Evolutionary conservation across 2,888 invertebrate species (phyloP), one percentile per base, ranked within the genome.

Genomic region (Epicampocera succincta): DNA sequence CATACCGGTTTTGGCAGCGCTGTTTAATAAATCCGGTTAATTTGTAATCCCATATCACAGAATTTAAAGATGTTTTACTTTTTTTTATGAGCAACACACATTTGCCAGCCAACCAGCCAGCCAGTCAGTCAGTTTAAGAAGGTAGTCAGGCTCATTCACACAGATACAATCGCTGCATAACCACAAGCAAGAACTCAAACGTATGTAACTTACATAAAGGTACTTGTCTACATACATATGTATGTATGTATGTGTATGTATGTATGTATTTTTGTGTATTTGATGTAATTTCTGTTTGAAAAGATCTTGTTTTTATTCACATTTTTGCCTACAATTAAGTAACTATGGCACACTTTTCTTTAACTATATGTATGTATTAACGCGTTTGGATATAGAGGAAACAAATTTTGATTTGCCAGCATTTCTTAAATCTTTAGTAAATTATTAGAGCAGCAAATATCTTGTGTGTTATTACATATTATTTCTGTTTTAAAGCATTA

Each of bases 1-100:
- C 76, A 76, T 76, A 76, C 69, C 76, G 69, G 69, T 76, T 76
- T 76, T 25, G 38, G 15, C 68, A 63, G 61, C 52, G 54, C 40
- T 61, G 33, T 52, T 76, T 76, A 63, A 63, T 54, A 76, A 76
- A 76, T 76, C 76, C 76, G 69, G 76, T 76, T 69, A 69, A 69
- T 69, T 69, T 76, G 61, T 76, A 76, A 76, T 76, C 76, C 69
- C 68, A 76, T 76, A 68, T 52, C 68, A 68, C 60, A 61, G 68
- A 68, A 68, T 44, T 66, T 52, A 19, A 68, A 75, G 66, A 68
- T 54, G 60, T 68, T 76, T 52, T 60, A 33, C 21, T 19, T 52
- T 44, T 46, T 54, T 21, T 13, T 40, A 33, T 6, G 33, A 33
- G 8, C 33, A 33, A 9, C 33, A 33, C 33, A 33, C 33, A 9